Evolutionary conservation across 2,888 invertebrate genomes (phyloP).

Genomic region (Argyresthia albistria): DNA sequence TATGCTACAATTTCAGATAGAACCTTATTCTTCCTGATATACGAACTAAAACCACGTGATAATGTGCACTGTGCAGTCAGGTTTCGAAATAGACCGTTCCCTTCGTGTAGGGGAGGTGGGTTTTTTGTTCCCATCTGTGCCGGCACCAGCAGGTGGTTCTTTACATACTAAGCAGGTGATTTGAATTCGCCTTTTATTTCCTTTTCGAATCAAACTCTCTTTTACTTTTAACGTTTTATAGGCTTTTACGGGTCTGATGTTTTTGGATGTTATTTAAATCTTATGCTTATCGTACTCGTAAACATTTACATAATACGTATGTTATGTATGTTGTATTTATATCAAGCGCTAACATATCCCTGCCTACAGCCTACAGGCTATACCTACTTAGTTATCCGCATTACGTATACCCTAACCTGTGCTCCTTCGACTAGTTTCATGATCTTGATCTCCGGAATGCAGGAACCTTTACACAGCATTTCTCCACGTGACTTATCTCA

Average conservation of each 20-base stretch:
- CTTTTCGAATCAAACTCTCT: conserved; percentile 1
- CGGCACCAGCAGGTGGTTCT: conserved; percentile 49
- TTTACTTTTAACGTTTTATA: background rate
- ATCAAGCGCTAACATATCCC: too few species aligned
- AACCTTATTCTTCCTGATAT: too few species aligned
- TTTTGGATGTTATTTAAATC: too few species aligned
- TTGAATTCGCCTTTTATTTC: conserved; percentile 39
- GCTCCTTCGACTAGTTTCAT: background rate
- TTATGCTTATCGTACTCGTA: too few species aligned
- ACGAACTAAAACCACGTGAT: too few species aligned
- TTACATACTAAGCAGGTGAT: conserved; percentile 65
- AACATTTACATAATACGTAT: background rate
- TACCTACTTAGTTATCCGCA: too few species aligned
- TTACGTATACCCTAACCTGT: too few species aligned
- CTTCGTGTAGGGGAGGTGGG: conserved; percentile 23
- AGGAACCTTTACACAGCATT: conserved; percentile 2
- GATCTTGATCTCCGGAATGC: conserved; percentile 6
- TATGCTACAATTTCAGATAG: too few species aligned
- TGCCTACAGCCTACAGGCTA: too few species aligned
- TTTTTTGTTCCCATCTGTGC: conserved; percentile 59
- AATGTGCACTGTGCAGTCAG: too few species aligned
- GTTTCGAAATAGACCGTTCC: background rate
- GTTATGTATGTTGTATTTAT: too few species aligned
- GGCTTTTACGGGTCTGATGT: too few species aligned
- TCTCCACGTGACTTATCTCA: conserved; percentile 4